Percentiles rank a stretch among this genome's conserved stretches.
Conservation (phyloP, 1,140 invertebrate species). For the Philopotamus ludificatus region DNA sequence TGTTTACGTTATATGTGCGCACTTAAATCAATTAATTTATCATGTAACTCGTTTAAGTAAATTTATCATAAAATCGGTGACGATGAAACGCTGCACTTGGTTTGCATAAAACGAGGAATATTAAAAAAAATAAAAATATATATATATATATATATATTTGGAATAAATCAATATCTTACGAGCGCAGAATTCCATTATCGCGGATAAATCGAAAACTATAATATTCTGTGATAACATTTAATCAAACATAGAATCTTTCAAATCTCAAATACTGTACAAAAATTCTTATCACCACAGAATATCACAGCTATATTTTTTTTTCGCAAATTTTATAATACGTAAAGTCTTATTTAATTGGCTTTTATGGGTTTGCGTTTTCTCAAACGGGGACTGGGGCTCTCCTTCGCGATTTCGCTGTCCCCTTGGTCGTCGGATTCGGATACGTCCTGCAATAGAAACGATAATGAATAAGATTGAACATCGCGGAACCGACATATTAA, state of each 20-base stretch:
- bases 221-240: slow-evolving; percentile 5
- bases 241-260: background rate
- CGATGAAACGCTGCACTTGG: too few species aligned
- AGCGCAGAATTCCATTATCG: background rate
- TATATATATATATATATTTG: too few species aligned
- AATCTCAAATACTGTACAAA: background rate
- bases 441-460: slow-evolving; percentile 18
- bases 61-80: too few species aligned
- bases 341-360: background rate
- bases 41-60: too few species aligned
- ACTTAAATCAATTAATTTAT: too few species aligned
- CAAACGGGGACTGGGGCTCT: background rate
- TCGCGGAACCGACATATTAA: background rate
- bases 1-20: too few species aligned
- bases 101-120: too few species aligned
- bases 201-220: background rate
- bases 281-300: background rate
- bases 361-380: slow-evolving; percentile 13
- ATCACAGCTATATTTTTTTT: background rate
- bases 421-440: slow-evolving; percentile 15
- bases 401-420: background rate
- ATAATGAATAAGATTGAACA: slow-evolving; percentile 1
- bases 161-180: too few species aligned
- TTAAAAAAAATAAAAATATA: too few species aligned
- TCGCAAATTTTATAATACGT: background rate